Base-by-base conservation (phyloP, 2,888 invertebrate species). In the Siphonodentalium dalli region DNA sequence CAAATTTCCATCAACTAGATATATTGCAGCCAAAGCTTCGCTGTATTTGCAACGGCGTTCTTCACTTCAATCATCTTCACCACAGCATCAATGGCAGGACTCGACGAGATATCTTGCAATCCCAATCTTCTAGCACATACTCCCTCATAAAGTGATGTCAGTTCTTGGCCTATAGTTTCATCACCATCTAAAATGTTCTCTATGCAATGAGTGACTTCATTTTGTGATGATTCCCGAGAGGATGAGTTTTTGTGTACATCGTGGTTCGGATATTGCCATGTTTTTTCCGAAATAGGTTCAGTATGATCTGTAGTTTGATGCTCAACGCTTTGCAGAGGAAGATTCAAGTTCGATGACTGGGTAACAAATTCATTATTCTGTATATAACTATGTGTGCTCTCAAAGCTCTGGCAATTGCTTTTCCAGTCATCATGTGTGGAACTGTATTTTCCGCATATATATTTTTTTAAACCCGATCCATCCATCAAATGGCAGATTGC, bases 401-500 rank as follows among this genome's bases (percentile, higher is more conserved):
- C n/a, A 66, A 29, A 20, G 63, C 54, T 42, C 55, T 24, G 28
- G 63, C 44, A 23, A 44, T 39, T 18, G 64, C 62, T 39, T 66
- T 66, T 8, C 65, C 61, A 54, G 27, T 50, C 18, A 64, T 34
- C 45, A 66, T 64, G 33, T 66, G 61, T 24, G 38, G 28, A 18
- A 67, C 60, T 26, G 63, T 47, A 39, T 61, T 55, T 13, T 38
- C 27, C 20, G 62, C 60, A 65, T 58, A 67, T 18, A 62, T 44
- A 15, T 45, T 34, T 33, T 48, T 59, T 23, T n/a, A 67, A 34
- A 6, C 62, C 66, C 42, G 66, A 55, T 23, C 61, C 55, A 29
- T 18, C 44, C 62, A 67, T 68, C 26, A 60, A 15, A 41, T 51
- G 44, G 15, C 67, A 66, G 39, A 65, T 65, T 31, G 44, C 49